Percentiles rank a stretch among this genome's conserved stretches.
Conservation (phyloP, 2,888 invertebrate genomes). For the Altica lythri region DNA sequence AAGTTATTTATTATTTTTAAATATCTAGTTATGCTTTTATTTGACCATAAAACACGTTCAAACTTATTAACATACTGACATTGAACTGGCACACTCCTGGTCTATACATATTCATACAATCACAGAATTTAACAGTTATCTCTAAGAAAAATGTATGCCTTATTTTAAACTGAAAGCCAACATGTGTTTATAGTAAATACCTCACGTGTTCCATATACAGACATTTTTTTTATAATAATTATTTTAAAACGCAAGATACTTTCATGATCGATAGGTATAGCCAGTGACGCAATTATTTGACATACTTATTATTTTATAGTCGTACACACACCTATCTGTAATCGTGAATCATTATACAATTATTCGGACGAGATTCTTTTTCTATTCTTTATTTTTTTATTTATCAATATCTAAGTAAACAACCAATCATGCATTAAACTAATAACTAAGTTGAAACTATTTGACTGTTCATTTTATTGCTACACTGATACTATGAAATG, state of each 20-base stretch:
- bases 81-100: too few relatives aligned
- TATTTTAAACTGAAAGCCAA: background rate
- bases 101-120: too few relatives aligned
- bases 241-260: background rate
- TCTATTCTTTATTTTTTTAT: too few relatives aligned
- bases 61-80: too few relatives aligned
- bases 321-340: constrained; percentile 14
- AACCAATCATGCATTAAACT: too few relatives aligned
- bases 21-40: too few relatives aligned
- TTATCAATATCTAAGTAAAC: too few relatives aligned
- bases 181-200: constrained; percentile 18
- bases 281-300: constrained; percentile 16
- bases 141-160: constrained; percentile 9
- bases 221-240: constrained; percentile 4
- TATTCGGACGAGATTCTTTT: constrained; percentile 1
- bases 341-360: constrained; percentile 12
- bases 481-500: too few relatives aligned
- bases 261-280: constrained; percentile 17
- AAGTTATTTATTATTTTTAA: too few relatives aligned
- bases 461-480: too few relatives aligned
- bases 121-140: constrained; percentile 8
- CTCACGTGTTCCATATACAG: constrained; percentile 14
- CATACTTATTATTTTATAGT: constrained; percentile 21
- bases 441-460: too few relatives aligned
- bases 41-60: too few relatives aligned